Base-by-base conservation (phyloP, 2,888 invertebrate genomes). In the Nasonia oneida region DNA sequence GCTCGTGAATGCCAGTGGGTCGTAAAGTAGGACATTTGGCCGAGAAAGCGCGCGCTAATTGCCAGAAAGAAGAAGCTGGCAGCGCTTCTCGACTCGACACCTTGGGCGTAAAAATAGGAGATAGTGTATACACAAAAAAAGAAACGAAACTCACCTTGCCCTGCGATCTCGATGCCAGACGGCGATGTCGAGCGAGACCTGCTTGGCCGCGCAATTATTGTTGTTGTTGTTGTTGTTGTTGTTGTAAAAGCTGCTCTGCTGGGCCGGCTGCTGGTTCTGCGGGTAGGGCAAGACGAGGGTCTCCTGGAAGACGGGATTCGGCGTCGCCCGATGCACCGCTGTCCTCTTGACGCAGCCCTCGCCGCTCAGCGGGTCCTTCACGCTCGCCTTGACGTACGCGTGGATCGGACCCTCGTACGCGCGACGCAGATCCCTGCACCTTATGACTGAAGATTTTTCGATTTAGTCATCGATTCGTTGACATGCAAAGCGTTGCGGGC, bases 151-250 rank as follows among this genome's bases (percentile, higher is more conserved):
- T 95, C 94, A 98, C 98, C 97, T 96, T 93, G 96, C 96, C 89
- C 96, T 96, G 89, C 97, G 96, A 94, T 97, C 97, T 89, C 98
- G 94, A 93, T 97, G 97, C 98, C 98, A 98, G 74, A 97, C 97
- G 73, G 97, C 97, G 89, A 98, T 94, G 90, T 97, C 95, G 73
- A 97, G 94, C 92, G 95, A 94, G 90, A 96, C 95, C 77, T 95
- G 70, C 94, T 94, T 91, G 23, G 83, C 61, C 33, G 80, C 71
- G 81, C 89, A 91, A 90, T 92, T 91, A 86, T 90, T 89, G 89
- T 90, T 89, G 89, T 89, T 29, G 29, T 29, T 89, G 89, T 89
- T 29, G 29, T 29, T 89, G 89, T 89, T 29, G 29, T 29, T n/a
- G 33, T 29, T 33, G 67, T 14, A 29, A 12, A 29, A 29, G 67